phyloP scores from a whole-genome alignment of 2,113 vertebrate species.

The Eolophus roseicapilla region DNA sequence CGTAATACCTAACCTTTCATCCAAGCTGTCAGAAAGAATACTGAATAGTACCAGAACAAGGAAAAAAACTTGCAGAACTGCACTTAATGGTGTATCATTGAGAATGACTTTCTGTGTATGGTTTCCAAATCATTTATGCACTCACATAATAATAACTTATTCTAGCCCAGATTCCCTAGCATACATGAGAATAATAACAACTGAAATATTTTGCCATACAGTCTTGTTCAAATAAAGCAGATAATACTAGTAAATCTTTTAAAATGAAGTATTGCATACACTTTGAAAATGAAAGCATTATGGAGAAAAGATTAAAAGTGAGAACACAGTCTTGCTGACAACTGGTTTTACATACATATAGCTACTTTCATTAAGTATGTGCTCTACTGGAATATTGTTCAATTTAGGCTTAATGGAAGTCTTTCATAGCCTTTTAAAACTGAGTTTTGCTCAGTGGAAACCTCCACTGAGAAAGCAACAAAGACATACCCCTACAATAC shows the following conservation, averaged over 20 bases:
- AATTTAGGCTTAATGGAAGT: background rate
- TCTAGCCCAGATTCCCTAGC: background rate
- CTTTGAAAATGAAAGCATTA: background rate
- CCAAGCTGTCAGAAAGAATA: background rate
- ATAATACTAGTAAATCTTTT: background rate
- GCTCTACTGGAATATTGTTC: background rate
- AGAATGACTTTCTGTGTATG: background rate
- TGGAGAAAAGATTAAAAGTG: background rate
- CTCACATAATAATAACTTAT: background rate
- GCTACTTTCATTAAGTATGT: background rate
- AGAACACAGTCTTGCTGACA: background rate
- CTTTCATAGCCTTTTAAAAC: background rate
- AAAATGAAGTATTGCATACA: background rate
- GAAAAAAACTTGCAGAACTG: background rate
- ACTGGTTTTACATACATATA: background rate
- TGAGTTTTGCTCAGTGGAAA: background rate
- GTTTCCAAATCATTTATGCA: background rate
- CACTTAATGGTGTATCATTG: background rate
- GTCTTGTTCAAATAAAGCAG: slow-evolving; percentile 2
- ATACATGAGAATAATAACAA: background rate
- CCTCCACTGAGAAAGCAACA: background rate
- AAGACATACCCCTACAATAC: background rate
- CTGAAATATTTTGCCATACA: background rate
- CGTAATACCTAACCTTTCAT: background rate
- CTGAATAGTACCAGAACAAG: background rate